Base-by-base conservation (phyloP, 1,140 invertebrate genomes). In the Nephotettix cincticeps region DNA sequence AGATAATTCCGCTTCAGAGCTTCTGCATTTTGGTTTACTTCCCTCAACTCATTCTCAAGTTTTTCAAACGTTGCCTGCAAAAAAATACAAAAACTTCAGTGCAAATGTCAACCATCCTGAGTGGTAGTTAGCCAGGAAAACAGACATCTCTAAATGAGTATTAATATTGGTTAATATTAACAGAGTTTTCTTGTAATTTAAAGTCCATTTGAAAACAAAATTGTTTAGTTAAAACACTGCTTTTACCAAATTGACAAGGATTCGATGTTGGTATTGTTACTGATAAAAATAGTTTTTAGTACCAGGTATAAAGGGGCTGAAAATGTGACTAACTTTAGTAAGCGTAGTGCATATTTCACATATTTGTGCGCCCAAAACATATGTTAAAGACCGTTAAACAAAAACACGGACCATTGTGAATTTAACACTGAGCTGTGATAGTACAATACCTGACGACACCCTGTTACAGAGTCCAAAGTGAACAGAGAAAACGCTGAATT, bases 21-120 rank as follows among this genome's bases (percentile, higher is more conserved):
- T 80, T 99, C 97, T 0, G 96, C 95, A 83, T 99, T 99, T 75
- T 95, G 94, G 80, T 99, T 99, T 0, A 99, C 95, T 83, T 98
- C 96, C n/a, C 94, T 87, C 54, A 98, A 81, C 80, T 98, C 96
- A 79, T 96, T 96, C 83, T 98, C 96, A 13, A 97, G 80, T 80
- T 98, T 97, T 80, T 98, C 95, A 83, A 98, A 97, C 0, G 95
- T 97, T 0, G 95, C 94, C 93, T 95, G 77, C 19, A 83, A 79
- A 72, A 65, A 75, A 74, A 56, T n/a, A 47, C 1, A 71, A 28
- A 11, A 11, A 11, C n/a, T n/a, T 11, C 9, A 69, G 21, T 61
- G 4, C 19, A 68, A 58, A 6, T 9, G 11, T 28, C n/a, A 11
- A 43, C n/a, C 40, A 43, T 43, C 40, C 9, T 43, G 40, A 43